phyloP scores from a whole-genome alignment of 2,888 invertebrate species.

The Chesias legatella region DNA sequence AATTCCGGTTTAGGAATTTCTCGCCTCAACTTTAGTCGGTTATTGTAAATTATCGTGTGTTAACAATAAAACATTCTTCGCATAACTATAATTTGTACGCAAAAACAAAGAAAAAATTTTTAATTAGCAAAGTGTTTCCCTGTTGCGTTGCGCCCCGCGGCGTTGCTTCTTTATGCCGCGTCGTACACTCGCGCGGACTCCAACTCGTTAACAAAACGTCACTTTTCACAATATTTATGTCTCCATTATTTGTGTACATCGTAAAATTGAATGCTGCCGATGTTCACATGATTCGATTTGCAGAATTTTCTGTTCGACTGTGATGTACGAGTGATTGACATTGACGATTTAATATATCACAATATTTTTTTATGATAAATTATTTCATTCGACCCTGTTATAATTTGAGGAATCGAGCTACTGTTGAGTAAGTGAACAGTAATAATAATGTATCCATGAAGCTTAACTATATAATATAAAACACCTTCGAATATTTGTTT shows the following conservation, averaged over 20 bases:
- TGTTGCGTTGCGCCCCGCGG: constrained; percentile 57
- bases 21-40: constrained; percentile 46
- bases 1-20: constrained; percentile 51
- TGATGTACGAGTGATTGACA: too few relatives aligned
- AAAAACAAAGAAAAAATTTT: constrained; percentile 67
- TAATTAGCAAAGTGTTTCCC: constrained; percentile 68
- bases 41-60: constrained; percentile 56
- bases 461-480: too few relatives aligned
- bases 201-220: constrained; percentile 70
- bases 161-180: constrained; percentile 71
- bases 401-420: too few relatives aligned
- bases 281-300: constrained; percentile 35
- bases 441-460: too few relatives aligned
- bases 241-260: constrained; percentile 69
- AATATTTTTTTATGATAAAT: too few relatives aligned
- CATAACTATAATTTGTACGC: constrained; percentile 56
- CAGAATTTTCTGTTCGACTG: background rate
- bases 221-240: constrained; percentile 75
- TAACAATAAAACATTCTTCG: constrained; percentile 63
- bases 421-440: too few relatives aligned
- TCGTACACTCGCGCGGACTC: constrained; percentile 42
- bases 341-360: too few relatives aligned
- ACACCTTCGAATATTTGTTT: too few relatives aligned
- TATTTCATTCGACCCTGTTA: too few relatives aligned
- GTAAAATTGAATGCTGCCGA: constrained; percentile 55